phyloP scores from a whole-genome alignment of 2,797 vertebrate species.

The Pipistrellus nathusii region DNA sequence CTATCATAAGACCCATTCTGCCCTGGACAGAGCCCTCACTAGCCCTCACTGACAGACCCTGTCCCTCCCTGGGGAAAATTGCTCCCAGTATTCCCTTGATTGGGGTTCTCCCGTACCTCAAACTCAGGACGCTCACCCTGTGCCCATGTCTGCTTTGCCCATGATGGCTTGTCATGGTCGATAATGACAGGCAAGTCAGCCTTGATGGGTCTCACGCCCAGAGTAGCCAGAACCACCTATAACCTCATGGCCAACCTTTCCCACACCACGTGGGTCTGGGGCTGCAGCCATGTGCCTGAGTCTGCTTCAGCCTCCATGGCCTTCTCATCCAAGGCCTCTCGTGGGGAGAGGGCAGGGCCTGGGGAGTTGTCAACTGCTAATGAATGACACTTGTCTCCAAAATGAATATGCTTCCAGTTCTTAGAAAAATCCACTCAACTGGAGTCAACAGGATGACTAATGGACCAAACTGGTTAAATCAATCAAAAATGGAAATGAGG shows the following conservation, averaged over 20 bases:
- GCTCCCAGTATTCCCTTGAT: not conserved
- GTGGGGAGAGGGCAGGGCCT: not conserved
- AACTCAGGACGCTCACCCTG: not conserved
- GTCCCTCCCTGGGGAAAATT: not conserved
- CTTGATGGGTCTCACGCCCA: not conserved
- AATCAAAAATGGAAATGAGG: constrained; percentile 69
- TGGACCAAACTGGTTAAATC: constrained; percentile 74
- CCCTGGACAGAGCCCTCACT: not conserved
- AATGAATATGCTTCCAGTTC: constrained; percentile 76
- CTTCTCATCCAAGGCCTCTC: constrained; percentile 13
- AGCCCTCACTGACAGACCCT: not conserved
- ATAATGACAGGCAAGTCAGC: not conserved
- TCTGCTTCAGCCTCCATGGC: not conserved
- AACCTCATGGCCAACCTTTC: not conserved
- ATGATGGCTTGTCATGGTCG: not conserved
- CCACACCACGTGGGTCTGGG: not conserved
- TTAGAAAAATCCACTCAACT: constrained; percentile 69
- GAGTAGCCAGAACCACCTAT: not conserved
- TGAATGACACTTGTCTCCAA: constrained; percentile 60
- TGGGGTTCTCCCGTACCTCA: not conserved
- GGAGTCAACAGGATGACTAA: constrained; percentile 77
- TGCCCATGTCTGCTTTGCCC: not conserved
- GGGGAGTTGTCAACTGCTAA: constrained; percentile 64
- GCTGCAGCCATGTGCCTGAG: not conserved
- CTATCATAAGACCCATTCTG: too few species aligned